Evolutionary conservation across 2,888 invertebrate species (phyloP).

Genomic region (Dorcus hopei): DNA sequence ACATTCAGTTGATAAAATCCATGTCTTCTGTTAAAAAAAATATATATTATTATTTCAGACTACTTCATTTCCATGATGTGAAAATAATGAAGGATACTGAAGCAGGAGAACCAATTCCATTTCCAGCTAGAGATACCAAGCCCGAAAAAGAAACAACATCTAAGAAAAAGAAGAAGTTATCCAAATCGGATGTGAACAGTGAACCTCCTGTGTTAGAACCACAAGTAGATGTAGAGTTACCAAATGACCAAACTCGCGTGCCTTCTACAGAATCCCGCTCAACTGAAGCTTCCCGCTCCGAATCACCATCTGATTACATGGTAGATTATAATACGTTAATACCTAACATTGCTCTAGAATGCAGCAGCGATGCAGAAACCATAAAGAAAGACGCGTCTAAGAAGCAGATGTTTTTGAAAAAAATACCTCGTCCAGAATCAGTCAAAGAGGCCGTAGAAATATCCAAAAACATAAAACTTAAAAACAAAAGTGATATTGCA

Average conservation of each 20-base stretch:
- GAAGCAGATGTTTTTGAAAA: constrained; percentile 25
- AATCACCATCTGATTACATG: constrained; percentile 44
- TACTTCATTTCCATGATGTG: constrained; percentile 73
- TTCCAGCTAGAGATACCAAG: constrained; percentile 37
- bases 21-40: neutral
- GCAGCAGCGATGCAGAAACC: constrained; percentile 40
- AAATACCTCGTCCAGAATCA: constrained; percentile 31
- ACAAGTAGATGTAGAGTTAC: constrained; percentile 19
- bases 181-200: constrained; percentile 32
- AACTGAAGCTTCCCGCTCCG: constrained; percentile 34
- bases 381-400: constrained; percentile 31
- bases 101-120: constrained; percentile 50
- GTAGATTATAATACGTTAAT: constrained; percentile 47
- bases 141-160: constrained; percentile 21
- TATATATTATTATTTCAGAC: constrained; percentile 49
- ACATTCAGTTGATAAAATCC: no score
- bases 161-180: constrained; percentile 44
- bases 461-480: constrained; percentile 41
- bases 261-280: constrained; percentile 34
- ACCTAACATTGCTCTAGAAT: constrained; percentile 45
- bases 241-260: constrained; percentile 22
- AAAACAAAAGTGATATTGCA: constrained; percentile 54
- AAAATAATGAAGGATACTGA: constrained; percentile 60
- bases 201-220: constrained; percentile 23
- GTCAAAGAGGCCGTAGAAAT: constrained; percentile 37